A percentile compares a stretch with the other conserved stretches of the same genome.
These are phyloP conservation scores for Corythaeola cristata DNA, from an alignment of 2,113 vertebrate species.

Conservation along the genomic window DNA sequence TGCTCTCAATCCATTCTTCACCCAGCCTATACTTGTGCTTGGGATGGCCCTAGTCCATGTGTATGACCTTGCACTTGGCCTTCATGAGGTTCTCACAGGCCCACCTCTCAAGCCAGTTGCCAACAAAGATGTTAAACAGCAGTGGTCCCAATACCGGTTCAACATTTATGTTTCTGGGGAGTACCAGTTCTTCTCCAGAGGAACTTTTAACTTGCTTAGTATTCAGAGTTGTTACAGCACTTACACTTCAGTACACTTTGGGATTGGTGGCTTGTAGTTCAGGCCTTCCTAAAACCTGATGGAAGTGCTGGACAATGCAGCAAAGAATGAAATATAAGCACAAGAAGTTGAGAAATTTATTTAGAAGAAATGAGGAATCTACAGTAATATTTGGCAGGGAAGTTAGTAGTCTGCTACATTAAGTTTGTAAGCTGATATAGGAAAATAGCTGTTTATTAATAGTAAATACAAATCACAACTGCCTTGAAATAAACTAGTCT, in stretches of 20 bases:
- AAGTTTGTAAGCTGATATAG: neutral
- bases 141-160: neutral
- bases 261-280: neutral
- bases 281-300: neutral
- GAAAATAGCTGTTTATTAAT: neutral
- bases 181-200: neutral
- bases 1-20: too few relatives aligned
- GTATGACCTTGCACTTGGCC: too few relatives aligned
- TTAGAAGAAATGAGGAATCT: neutral
- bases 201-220: conserved; percentile 12
- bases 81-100: too few relatives aligned
- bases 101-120: too few relatives aligned
- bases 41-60: too few relatives aligned
- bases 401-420: neutral
- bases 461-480: neutral
- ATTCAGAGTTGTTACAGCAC: conserved; percentile 29
- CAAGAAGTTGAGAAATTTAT: neutral
- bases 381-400: neutral
- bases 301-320: neutral
- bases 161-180: conserved; percentile 10
- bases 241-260: neutral
- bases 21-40: too few relatives aligned
- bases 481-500: neutral
- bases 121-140: too few relatives aligned
- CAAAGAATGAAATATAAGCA: neutral